Evolutionary conservation across 2,888 invertebrate species (phyloP), one percentile per base, ranked within the genome.

Genomic region (Helleia helle): DNA sequence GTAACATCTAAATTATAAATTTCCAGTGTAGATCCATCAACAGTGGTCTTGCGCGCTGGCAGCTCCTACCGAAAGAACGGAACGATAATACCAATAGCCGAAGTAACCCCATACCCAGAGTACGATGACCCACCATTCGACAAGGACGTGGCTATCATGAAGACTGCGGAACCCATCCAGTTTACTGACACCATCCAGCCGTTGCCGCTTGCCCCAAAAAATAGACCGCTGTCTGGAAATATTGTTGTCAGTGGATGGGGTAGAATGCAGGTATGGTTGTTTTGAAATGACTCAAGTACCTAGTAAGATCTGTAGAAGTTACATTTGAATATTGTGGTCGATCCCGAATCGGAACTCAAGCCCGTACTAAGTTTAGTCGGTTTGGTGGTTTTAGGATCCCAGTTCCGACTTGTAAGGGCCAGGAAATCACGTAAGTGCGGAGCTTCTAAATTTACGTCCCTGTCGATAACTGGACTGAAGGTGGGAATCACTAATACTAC

Each of bases 1-100:
- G n/a, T n/a, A n/a, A n/a, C n/a, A n/a, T n/a, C n/a, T n/a, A n/a
- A n/a, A 9, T 26, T n/a, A 8, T 4, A 30, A 36, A 9, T 26
- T 55, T 57, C 17, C 56, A 83, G 83, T 26, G 79, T 75, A 1
- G 73, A 75, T 14, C 68, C 79, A 11, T 48, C 54, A 2, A 71
- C 70, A 1, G 73, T 87, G 4, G 70, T 71, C 1, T 64, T 81
- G 2, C 69, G 86, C 38, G 86, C 81, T 6, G 87, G 87, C 1
- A 86, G 85, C 27, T 59, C 71, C 0, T 71, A 51, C 42, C 55
- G 75, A 1, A 70, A 68, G 34, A 64, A 70, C 6, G 87, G 86
- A 0, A 87, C 80, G 0, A 47, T 73, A 3, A 75, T 83, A 27
- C 73, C 72, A 0, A 75, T 83, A 41, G 69, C 69, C 0, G 65